These are phyloP conservation scores for Alexandromys fortis DNA, from an alignment of 2,113 vertebrate genomes.

Conservation along the genomic window DNA sequence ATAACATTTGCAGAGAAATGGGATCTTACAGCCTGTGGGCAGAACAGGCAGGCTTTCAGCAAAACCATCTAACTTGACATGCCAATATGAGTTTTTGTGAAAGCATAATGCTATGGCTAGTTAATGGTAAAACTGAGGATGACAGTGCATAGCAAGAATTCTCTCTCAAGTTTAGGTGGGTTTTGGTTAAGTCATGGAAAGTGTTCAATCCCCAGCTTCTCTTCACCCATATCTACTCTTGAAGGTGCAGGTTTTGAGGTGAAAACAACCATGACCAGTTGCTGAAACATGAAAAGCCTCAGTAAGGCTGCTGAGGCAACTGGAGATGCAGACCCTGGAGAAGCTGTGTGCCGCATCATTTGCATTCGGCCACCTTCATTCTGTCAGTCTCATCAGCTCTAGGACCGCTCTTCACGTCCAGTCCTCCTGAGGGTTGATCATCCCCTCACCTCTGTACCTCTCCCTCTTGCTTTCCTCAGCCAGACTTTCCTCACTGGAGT, in stretches of 20 bases:
- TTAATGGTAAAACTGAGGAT: not conserved
- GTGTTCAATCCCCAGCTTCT: not conserved
- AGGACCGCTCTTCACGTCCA: no score
- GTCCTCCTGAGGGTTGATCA: not conserved
- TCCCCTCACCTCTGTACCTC: accelerated
- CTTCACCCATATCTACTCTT: not conserved
- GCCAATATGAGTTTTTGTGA: not conserved
- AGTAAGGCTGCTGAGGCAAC: not conserved
- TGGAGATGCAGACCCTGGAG: not conserved
- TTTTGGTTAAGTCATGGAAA: not conserved
- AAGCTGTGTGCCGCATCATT: not conserved
- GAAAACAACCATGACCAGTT: not conserved
- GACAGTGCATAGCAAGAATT: not conserved
- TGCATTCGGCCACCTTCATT: no score
- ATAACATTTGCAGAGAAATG: not conserved
- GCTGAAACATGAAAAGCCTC: not conserved
- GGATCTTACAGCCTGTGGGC: not conserved
- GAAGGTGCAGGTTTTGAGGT: not conserved
- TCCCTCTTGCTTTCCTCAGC: not conserved
- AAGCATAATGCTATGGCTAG: not conserved
- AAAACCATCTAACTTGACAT: not conserved
- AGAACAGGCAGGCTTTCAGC: not conserved
- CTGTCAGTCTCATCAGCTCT: not conserved
- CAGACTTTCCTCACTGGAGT: not conserved
- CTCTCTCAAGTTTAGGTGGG: not conserved